These are phyloP conservation scores for Bradypodion pumilum DNA, from an alignment of 2,797 vertebrate genomes.

Conservation along the genomic window DNA sequence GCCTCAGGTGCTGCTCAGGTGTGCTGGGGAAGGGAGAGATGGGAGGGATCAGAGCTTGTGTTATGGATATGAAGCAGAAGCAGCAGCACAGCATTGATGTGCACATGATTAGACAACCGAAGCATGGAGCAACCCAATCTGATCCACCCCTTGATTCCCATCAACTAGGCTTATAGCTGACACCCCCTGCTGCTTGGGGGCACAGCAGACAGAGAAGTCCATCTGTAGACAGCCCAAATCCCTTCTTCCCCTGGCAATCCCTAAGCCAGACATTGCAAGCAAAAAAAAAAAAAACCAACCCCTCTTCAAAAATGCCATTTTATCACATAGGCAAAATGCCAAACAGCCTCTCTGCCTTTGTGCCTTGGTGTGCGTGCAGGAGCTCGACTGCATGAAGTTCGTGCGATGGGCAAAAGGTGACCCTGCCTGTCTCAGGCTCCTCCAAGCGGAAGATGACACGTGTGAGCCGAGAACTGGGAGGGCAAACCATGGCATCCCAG, in stretches of 20 bases:
- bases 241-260: not conserved
- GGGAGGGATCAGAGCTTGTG: not conserved
- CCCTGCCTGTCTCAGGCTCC: too few species aligned
- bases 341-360: not conserved
- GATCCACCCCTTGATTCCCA: too few species aligned
- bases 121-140: not conserved
- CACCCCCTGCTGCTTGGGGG: not conserved
- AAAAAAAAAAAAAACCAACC: too few species aligned
- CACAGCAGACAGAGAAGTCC: not conserved
- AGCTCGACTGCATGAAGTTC: too few species aligned
- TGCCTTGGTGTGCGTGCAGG: too few species aligned
- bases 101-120: too few species aligned
- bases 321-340: not conserved
- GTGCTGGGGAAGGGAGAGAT: not conserved
- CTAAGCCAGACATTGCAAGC: not conserved
- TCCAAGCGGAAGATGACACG: too few species aligned
- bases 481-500: too few species aligned
- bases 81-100: not conserved
- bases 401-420: too few species aligned
- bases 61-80: too few species aligned
- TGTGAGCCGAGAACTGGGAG: too few species aligned
- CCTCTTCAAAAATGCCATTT: not conserved
- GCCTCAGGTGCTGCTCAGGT: not conserved
- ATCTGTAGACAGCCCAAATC: not conserved
- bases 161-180: not conserved